Evolutionary conservation across 2,797 vertebrate species (phyloP), one percentile per base, ranked within the genome.

Genomic region (Danionella dracula): DNA sequence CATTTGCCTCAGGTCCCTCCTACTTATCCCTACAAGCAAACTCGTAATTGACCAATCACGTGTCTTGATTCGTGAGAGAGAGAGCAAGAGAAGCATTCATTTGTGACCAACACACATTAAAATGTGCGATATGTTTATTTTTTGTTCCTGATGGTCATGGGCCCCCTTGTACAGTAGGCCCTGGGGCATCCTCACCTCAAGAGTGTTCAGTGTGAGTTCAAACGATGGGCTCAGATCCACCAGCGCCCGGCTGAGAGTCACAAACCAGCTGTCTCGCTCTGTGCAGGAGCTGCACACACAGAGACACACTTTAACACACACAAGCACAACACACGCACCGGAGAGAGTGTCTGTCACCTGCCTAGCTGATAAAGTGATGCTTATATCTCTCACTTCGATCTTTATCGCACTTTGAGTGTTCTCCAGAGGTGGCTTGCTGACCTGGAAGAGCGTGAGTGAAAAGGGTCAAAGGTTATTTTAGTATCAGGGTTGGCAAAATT

Each of bases 211-310:
- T 34, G 79, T 78, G 2, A 71, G 49, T 9, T 15, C 64, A 31
- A 82, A 71, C 8, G 79, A 77, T 71, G 82, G 76, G 4, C 63
- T 37, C 7, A 88, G 79, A 58, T 89, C 87, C 59, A 74, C 75
- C 64, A 94, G 88, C 1, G 90, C 79, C 50, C 89, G 91, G 78
- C 84, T 92, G 60, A 99, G 89, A 42, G 92, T 91, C 81, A 88
- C 88, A 78, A 93, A 94, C 96, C 96, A 99, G 74, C 96, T 94
- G 5, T 98, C 96, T 64, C 94, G 89, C 79, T 98, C 96, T 0
- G 88, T 86, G 27, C 90, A 94, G 23, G 96, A 97, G 79, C 96
- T 99, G 86, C 19, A 68, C 32, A 64, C 38, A 71, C 12, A 32
- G 51, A 63, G n/a, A 70, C 9, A 34, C 35, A 32, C n/a, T 31